Conservation (phyloP, 2,113 vertebrate species). For the Nibea albiflora region DNA sequence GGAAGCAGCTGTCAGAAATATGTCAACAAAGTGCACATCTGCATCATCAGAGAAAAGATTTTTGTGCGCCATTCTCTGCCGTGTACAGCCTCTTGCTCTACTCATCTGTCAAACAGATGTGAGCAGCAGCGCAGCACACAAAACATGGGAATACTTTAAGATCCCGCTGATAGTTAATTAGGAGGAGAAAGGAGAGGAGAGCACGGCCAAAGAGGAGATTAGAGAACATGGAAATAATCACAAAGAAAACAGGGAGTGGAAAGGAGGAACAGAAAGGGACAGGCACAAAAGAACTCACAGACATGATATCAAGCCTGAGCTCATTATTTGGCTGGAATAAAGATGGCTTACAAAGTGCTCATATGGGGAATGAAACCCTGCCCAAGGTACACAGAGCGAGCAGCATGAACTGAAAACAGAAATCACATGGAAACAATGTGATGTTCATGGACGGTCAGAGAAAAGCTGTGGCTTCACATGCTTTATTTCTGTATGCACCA, state of each 20-base stretch:
- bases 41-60: constrained; percentile 10
- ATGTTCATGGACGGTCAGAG: constrained; percentile 1
- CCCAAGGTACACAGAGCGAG: neutral
- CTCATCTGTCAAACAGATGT: neutral
- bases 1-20: constrained; percentile 36
- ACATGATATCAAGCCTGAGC: neutral
- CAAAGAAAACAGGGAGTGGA: neutral
- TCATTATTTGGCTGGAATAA: neutral
- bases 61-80: neutral
- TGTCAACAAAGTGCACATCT: constrained; percentile 30
- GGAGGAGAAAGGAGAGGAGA: neutral
- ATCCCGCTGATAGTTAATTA: neutral
- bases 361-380: neutral
- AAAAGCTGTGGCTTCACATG: constrained; percentile 2
- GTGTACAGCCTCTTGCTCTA: neutral
- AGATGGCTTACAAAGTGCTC: neutral
- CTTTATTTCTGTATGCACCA: constrained; percentile 62
- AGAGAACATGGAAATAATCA: neutral
- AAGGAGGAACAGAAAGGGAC: neutral
- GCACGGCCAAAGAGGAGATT: neutral
- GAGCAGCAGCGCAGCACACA: neutral
- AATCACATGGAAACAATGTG: constrained; percentile 50
- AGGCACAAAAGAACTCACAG: neutral
- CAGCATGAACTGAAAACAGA: constrained; percentile 3
- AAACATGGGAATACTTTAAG: neutral